A percentile compares a stretch with the other conserved stretches of the same genome.
phyloP scores from a whole-genome alignment of 2,113 vertebrate species.

The Blennius ocellaris region DNA sequence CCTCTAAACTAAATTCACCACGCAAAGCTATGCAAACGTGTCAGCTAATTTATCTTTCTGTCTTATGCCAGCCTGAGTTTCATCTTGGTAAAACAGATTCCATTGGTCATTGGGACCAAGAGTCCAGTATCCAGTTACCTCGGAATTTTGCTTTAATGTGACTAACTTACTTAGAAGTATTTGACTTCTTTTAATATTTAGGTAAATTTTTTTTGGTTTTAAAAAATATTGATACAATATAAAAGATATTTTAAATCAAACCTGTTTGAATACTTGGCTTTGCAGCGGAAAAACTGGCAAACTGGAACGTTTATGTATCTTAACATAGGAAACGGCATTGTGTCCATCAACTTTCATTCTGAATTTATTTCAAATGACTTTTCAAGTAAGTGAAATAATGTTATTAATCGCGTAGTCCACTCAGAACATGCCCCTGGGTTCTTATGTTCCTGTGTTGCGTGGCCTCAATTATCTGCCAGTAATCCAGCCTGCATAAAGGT shows the following conservation, averaged over 20 bases:
- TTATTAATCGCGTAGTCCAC: neutral
- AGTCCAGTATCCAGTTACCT: too few relatives aligned
- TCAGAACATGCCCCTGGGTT: slow-evolving; percentile 27
- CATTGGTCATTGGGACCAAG: too few relatives aligned
- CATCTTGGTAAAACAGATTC: neutral
- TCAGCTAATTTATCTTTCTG: slow-evolving; percentile 60
- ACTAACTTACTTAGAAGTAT: too few relatives aligned
- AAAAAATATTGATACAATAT: too few relatives aligned
- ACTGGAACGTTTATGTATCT: too few relatives aligned
- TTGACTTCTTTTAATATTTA: too few relatives aligned
- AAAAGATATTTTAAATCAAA: too few relatives aligned
- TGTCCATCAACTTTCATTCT: neutral
- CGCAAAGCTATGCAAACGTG: slow-evolving; percentile 70
- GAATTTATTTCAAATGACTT: slow-evolving; percentile 17
- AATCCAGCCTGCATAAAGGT: slow-evolving; percentile 90
- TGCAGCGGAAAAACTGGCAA: too few relatives aligned
- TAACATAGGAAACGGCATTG: too few relatives aligned
- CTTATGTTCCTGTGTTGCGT: slow-evolving; percentile 57
- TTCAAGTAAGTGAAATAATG: slow-evolving; percentile 5
- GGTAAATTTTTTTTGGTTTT: too few relatives aligned
- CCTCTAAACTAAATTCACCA: slow-evolving; percentile 73
- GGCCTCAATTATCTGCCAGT: slow-evolving; percentile 90
- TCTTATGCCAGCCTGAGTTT: neutral
- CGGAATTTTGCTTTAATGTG: too few relatives aligned
- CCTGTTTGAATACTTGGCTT: too few relatives aligned